Evolutionary conservation across 2,113 vertebrate genomes (phyloP), one percentile per base, ranked within the genome.

Genomic region (Rhagologus leucostigma): DNA sequence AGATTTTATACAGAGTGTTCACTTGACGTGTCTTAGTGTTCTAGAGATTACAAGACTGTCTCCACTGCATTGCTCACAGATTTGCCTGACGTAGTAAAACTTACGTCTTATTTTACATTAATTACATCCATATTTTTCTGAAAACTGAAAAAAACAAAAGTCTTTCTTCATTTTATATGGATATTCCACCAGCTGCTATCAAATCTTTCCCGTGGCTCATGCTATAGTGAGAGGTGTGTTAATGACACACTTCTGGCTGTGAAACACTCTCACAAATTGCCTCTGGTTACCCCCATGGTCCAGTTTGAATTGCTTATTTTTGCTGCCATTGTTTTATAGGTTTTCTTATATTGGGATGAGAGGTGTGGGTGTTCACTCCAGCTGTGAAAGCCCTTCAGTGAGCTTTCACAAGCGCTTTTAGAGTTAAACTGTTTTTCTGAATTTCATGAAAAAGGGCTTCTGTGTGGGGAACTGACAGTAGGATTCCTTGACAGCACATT

Each of bases 241-340:
- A 93, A 92, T 35, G 39, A 39, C 29, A 53, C 0, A 2, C 16
- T 90, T 74, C 79, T 77, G 53, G 23, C 68, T 70, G 19, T 63
- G 71, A 88, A 90, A 81, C 17, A 5, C 39, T 67, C 35, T 49
- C 50, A 63, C 13, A 93, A 46, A 73, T 74, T 65, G 27, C 63
- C 27, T 52, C 47, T 8, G 0, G 30, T 50, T 70, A 37, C 26
- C 71, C 37, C 60, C 0, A 3, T 20, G 27, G 80, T 90, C 63
- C 86, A 74, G 59, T 83, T 63, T 53, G 20, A 73, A 33, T 59
- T 77, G 33, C 52, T 95, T 90, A 69, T 67, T 96, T 85, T 97
- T 93, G 35, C 9, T 88, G 52, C 50, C 27, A 17, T 88, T 63
- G 47, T 80, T 90, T 95, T 89, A 63, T 47, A 46, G 7, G 4